Evolutionary conservation across 2,888 invertebrate species (phyloP).

Genomic region (Leptinotarsa peninsularis): DNA sequence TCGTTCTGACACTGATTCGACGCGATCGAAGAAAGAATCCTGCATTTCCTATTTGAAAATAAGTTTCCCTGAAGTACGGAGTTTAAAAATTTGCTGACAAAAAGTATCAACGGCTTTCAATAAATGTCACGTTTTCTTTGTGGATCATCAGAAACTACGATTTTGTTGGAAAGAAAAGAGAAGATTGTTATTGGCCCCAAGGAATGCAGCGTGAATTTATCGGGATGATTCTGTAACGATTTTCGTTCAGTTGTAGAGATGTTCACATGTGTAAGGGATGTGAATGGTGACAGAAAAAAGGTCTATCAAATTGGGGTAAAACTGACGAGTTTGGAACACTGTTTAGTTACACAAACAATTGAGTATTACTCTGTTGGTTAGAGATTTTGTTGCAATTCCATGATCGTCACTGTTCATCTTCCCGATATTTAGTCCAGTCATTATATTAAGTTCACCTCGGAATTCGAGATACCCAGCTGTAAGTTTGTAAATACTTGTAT

Average conservation of each 20-base stretch:
- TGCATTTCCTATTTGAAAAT: slow-evolving; percentile 8
- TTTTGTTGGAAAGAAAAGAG: not conserved
- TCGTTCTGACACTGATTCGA: slow-evolving; percentile 20
- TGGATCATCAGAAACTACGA: slow-evolving; percentile 24
- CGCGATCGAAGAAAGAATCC: slow-evolving; percentile 8
- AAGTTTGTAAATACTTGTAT: no score
- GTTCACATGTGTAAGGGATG: no score
- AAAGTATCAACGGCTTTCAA: slow-evolving; percentile 33
- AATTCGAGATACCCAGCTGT: no score
- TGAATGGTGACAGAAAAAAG: no score
- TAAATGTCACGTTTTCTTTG: slow-evolving; percentile 37
- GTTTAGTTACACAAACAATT: no score
- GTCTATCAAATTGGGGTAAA: no score
- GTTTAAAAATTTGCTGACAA: slow-evolving; percentile 30
- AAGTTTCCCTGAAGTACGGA: not conserved
- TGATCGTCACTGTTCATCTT: no score
- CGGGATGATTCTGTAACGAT: not conserved
- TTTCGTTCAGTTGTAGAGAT: not conserved
- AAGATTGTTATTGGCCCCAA: not conserved
- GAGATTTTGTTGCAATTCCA: no score
- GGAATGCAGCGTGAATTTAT: not conserved
- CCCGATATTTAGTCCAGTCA: no score
- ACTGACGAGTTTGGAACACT: no score
- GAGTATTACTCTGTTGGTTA: no score
- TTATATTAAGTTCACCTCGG: no score